Evolutionary conservation across 1,140 invertebrate species (phyloP).

Genomic region (Drosophila equinoxialis): DNA sequence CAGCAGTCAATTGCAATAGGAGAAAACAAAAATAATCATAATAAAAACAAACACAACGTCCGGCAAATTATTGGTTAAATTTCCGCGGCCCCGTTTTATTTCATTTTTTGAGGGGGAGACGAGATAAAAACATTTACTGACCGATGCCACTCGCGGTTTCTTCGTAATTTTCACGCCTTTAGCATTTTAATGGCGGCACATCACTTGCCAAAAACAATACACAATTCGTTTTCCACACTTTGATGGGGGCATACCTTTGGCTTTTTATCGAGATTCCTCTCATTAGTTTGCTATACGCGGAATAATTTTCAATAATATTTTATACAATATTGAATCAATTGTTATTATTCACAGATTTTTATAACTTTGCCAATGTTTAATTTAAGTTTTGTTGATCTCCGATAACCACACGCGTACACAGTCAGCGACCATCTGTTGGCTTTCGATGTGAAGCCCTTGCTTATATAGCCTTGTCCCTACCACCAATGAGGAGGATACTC

Average conservation of each 20-base stretch:
- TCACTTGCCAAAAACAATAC: conserved; percentile 12
- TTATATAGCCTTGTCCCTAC: conserved; percentile 57
- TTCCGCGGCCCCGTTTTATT: conserved; percentile 44
- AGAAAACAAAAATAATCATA: conserved; percentile 49
- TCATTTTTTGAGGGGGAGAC: neutral
- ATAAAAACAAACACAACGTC: conserved; percentile 48
- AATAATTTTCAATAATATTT: conserved; percentile 9
- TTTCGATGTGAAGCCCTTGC: conserved; percentile 51
- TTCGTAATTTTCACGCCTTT: conserved; percentile 64
- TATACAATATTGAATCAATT: conserved; percentile 14
- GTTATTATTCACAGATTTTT: conserved; percentile 35
- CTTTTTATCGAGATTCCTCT: conserved; percentile 32
- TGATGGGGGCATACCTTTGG: conserved; percentile 41
- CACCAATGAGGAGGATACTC: neutral
- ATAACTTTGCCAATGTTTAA: conserved; percentile 48
- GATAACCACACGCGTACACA: conserved; percentile 70
- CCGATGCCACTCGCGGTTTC: conserved; percentile 15
- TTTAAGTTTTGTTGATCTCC: conserved; percentile 42
- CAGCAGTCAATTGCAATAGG: conserved; percentile 21
- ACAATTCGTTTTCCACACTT: neutral
- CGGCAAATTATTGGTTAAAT: conserved; percentile 56
- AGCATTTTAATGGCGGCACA: conserved; percentile 22
- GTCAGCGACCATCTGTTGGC: conserved; percentile 79
- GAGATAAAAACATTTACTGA: conserved; percentile 25
- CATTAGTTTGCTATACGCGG: neutral